Conservation (phyloP, 2,888 invertebrate species). For the Melieria omissa region DNA sequence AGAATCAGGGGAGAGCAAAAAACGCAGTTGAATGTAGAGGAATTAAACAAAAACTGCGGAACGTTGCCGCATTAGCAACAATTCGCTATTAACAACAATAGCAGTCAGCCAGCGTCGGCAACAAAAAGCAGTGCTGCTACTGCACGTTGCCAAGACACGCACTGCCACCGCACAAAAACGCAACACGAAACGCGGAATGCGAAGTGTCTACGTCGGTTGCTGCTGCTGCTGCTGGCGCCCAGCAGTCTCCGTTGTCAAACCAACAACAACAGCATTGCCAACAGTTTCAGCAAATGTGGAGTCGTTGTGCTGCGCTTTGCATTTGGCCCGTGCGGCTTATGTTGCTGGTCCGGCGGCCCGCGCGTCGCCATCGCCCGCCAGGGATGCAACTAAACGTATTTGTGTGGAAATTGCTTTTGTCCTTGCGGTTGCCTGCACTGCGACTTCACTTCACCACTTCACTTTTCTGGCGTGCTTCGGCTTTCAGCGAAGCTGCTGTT, state of each 20-base stretch:
- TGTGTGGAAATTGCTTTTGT: conserved; percentile 46
- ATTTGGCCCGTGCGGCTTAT: background rate
- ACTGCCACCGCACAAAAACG: too few relatives aligned
- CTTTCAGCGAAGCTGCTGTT: background rate
- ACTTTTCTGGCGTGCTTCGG: background rate
- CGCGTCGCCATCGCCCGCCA: background rate
- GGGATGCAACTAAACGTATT: conserved; percentile 33
- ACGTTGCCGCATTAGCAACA: conserved; percentile 45
- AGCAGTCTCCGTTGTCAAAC: background rate
- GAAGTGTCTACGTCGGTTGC: too few relatives aligned
- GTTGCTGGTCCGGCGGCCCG: background rate
- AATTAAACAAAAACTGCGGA: conserved; percentile 33
- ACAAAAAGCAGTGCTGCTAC: background rate
- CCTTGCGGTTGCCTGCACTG: conserved; percentile 49
- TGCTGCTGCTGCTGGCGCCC: too few relatives aligned
- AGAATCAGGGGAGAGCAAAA: background rate
- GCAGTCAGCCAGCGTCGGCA: background rate
- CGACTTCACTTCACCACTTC: conserved; percentile 6
- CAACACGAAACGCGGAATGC: too few relatives aligned
- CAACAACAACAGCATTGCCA: conserved; percentile 30
- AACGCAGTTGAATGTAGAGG: conserved; percentile 19
- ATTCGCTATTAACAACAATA: conserved; percentile 33
- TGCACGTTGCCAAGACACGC: too few relatives aligned
- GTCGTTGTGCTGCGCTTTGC: background rate
- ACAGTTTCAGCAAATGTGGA: conserved; percentile 6